Evolutionary conservation across 2,797 vertebrate species (phyloP), one percentile per base, ranked within the genome.

Genomic region (Chaunax sp.): DNA sequence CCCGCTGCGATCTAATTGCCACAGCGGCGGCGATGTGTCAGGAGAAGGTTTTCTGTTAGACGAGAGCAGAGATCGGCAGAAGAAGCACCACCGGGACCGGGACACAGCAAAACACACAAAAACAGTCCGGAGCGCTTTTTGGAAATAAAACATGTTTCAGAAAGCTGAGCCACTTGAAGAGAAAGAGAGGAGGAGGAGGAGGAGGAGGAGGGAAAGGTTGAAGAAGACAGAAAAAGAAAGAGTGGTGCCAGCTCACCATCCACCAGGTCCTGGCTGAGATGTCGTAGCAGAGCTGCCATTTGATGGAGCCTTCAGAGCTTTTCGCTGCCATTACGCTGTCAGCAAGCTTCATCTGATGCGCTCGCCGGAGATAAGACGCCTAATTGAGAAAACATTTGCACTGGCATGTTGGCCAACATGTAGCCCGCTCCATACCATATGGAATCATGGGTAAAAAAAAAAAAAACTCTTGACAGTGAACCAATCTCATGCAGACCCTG

Each of bases 211-310:
- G 33, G 54, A 62, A 57, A 28, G n/a, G 35, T 44, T 22, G 40
- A 43, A 44, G 28, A 40, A 65, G 89, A 3, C n/a, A 47, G 20
- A 11, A 77, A 25, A 28, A 59, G 54, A 6, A 18, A 22, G 89
- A 91, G 92, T 84, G 76, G 75, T 54, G 90, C 83, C 95, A 95
- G 95, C 98, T 96, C 93, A 98, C 98, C 98, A 99, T 98, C 98
- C 98, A 99, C 98, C 98, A 99, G 94, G 97, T 99, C 95, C 97
- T 95, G 96, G 97, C 97, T 87, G 98, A 98, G 96, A 99, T 98
- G 96, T 98, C 97, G 96, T 98, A 98, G 96, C 98, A 99, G 88
- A 99, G 97, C 95, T 99, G 98, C 98, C 98, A 98, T 96, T 99
- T 99, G 96, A 99, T 97, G 95, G 97, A 98, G 86, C 97, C 97